Evolutionary conservation across 2,888 invertebrate species (phyloP), one percentile per base, ranked within the genome.

Genomic region (Galerucella nymphaeae): DNA sequence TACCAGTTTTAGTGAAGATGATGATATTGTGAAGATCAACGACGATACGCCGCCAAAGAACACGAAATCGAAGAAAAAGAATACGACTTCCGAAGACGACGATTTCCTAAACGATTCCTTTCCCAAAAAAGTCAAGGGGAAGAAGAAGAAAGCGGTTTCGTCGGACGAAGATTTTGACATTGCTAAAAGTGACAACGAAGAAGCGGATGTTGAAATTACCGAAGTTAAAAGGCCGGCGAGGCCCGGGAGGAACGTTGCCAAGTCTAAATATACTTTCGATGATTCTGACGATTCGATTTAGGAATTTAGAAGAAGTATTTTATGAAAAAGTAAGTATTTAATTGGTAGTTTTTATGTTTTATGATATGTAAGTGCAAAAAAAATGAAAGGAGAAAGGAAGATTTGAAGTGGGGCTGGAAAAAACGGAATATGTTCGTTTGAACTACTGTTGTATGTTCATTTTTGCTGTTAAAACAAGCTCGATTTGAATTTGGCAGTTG

Each of bases 201-300:
- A 41, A 42, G 41, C 42, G 18, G 70, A 71, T 41, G 65, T 57
- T 30, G 58, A 68, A 48, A 18, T 6, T 16, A 53, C 53, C 53
- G 67, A 70, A 58, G 63, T 69, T 11, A 68, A 64, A 55, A 77
- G 72, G 65, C 69, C 77, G 13, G 78, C 78, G 14, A 86, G 77
- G 23, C 79, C 77, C 0, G 78, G 79, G 4, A 66, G 86, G 8
- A 83, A 84, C 23, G 82, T 80, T 8, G 82, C 79, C 48, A 82
- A 82, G 66, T 79, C 80, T 41, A 85, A 83, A 72, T 85, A 87
- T 77, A 88, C 87, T 71, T 89, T 89, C 80, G 84, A 85, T 77
- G 88, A 87, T 80, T 89, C 88, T 72, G 82, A 81, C 16, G 72
- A 72, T 30, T 58, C 58, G 3, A 58, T 58, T 58, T 58, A 58